These are phyloP conservation scores for Phycodurus eques DNA, from an alignment of 2,113 vertebrate species.

Conservation along the genomic window DNA sequence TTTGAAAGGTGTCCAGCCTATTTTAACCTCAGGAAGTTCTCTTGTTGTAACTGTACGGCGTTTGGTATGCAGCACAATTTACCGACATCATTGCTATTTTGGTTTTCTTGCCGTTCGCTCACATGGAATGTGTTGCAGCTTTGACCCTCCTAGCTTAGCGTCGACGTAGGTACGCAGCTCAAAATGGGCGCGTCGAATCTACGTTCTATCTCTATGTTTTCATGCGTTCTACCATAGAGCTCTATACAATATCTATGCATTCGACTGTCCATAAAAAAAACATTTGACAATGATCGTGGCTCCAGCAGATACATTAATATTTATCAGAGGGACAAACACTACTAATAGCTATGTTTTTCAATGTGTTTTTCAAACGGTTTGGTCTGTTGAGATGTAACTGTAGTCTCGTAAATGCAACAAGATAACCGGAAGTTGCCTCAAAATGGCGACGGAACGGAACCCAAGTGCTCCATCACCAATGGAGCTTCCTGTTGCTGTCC, in stretches of 20 bases:
- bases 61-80: too few relatives aligned
- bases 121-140: too few relatives aligned
- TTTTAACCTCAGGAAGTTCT: too few relatives aligned
- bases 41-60: too few relatives aligned
- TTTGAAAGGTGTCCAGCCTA: too few relatives aligned
- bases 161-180: too few relatives aligned
- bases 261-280: neutral
- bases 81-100: too few relatives aligned
- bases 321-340: neutral
- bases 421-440: conserved; percentile 55
- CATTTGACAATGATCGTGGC: neutral
- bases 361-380: neutral
- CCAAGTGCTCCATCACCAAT: conserved; percentile 63
- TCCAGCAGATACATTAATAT: neutral
- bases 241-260: neutral
- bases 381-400: neutral
- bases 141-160: too few relatives aligned
- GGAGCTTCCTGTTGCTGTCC: conserved; percentile 45
- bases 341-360: neutral
- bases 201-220: too few relatives aligned
- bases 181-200: too few relatives aligned
- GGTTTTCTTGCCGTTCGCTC: too few relatives aligned
- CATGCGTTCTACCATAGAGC: too few relatives aligned
- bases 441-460: conserved; percentile 68
- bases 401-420: conserved; percentile 53